Percentiles rank a stretch among this genome's conserved stretches.
These are phyloP conservation scores for Chrysopilus asiliformis DNA, from an alignment of 2,888 invertebrate species.

Conservation along the genomic window DNA sequence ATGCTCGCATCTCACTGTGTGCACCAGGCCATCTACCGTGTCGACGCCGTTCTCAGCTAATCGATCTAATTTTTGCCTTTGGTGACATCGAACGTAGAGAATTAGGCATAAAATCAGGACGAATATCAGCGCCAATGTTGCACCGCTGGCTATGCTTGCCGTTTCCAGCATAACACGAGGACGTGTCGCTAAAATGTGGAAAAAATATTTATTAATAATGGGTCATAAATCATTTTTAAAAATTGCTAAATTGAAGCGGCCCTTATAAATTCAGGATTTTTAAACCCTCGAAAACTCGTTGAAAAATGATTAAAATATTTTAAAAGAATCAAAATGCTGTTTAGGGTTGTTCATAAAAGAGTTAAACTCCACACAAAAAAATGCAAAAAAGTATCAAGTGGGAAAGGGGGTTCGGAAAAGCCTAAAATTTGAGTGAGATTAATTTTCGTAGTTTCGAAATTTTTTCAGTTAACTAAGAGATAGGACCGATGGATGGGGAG, in stretches of 20 bases:
- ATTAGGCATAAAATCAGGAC: conserved; percentile 45
- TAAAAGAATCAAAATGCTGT: no score
- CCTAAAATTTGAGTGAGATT: no score
- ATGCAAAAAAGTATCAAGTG: no score
- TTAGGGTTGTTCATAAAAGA: no score
- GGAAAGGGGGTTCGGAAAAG: no score
- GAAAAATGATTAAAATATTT: no score
- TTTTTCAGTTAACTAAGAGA: no score
- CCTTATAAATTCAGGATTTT: no score
- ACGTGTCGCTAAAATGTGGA: conserved; percentile 39
- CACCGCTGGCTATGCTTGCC: conserved; percentile 69
- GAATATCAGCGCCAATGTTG: conserved; percentile 48
- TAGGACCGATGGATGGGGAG: no score
- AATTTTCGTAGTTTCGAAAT: no score
- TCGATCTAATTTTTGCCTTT: conserved; percentile 33
- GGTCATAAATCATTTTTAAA: background rate
- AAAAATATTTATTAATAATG: conserved; percentile 1
- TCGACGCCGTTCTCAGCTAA: conserved; percentile 22
- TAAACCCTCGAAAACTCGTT: no score
- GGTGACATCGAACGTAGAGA: conserved; percentile 43
- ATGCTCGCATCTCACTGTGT: conserved; percentile 11
- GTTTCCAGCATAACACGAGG: conserved; percentile 65
- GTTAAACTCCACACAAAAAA: no score
- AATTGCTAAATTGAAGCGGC: background rate
- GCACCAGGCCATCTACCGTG: conserved; percentile 25